phyloP scores from a whole-genome alignment of 2,113 vertebrate species.

The Oceanodroma tethys region DNA sequence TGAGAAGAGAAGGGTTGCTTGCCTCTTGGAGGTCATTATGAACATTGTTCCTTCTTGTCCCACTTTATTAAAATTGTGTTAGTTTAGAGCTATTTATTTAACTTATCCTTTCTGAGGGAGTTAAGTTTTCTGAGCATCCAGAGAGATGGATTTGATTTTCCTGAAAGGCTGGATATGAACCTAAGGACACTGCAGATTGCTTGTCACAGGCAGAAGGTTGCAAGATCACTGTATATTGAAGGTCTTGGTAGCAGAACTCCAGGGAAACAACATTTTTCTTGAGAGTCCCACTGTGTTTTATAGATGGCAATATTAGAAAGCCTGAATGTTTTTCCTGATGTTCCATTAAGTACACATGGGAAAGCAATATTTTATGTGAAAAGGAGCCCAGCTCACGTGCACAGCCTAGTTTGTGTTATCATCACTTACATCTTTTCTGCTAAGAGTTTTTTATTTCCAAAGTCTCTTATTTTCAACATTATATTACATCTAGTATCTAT shows the following conservation, averaged over 20 bases:
- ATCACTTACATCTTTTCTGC: neutral
- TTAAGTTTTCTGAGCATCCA: neutral
- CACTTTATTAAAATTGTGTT: neutral
- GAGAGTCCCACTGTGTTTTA: neutral
- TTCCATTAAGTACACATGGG: neutral
- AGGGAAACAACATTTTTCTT: neutral
- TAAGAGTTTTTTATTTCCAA: neutral
- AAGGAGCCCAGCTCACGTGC: neutral
- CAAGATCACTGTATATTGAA: neutral
- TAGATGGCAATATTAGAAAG: neutral
- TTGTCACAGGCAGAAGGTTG: neutral
- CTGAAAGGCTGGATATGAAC: neutral
- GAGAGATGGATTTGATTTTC: neutral
- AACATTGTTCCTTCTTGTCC: neutral
- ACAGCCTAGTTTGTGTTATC: neutral
- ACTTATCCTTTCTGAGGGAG: neutral
- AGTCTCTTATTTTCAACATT: neutral
- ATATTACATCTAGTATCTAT: neutral
- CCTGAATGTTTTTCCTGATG: neutral
- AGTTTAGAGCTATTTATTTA: neutral
- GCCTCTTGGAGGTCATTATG: neutral
- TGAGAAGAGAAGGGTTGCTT: neutral
- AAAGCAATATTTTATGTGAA: neutral
- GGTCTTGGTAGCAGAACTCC: neutral
- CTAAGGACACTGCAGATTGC: neutral